These are phyloP conservation scores for Condylostylus longicornis DNA, from an alignment of 1,140 invertebrate species.

Conservation along the genomic window DNA sequence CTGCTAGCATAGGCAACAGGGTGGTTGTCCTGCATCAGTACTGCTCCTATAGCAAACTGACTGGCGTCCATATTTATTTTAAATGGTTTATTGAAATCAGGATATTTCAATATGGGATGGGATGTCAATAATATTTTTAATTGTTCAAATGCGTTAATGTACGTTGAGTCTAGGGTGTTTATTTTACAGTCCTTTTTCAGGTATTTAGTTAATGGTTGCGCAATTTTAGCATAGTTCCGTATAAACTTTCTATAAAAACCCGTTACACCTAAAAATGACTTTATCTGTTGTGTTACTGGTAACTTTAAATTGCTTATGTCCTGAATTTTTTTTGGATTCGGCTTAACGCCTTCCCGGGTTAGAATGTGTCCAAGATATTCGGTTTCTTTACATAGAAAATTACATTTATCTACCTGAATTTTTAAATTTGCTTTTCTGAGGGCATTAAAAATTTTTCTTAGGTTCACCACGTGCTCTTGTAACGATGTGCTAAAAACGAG, in stretches of 20 bases:
- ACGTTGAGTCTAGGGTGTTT: constrained; percentile 11
- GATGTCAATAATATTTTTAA: constrained; percentile 12
- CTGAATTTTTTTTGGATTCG: constrained; percentile 13
- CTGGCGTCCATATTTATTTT: constrained; percentile 7
- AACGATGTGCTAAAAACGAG: constrained; percentile 20
- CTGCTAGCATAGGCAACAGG: constrained; percentile 31
- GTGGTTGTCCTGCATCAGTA: constrained; percentile 11
- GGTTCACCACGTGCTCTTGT: constrained; percentile 17
- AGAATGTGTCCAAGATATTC: constrained; percentile 23
- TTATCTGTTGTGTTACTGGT: constrained; percentile 12
- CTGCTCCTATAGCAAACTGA: constrained; percentile 8
- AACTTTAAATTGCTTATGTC: constrained; percentile 11
- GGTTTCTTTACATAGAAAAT: constrained; percentile 19
- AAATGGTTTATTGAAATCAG: constrained; percentile 16
- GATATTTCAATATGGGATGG: constrained; percentile 16
- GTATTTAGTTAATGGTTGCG: constrained; percentile 7
- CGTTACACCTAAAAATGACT: constrained; percentile 12
- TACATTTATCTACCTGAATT: constrained; percentile 19
- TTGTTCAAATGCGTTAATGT: constrained; percentile 18
- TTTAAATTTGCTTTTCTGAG: constrained; percentile 17
- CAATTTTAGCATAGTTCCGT: constrained; percentile 13
- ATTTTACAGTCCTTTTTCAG: constrained; percentile 9
- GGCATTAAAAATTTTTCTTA: constrained; percentile 27
- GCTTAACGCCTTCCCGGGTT: constrained; percentile 10
- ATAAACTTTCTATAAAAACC: constrained; percentile 20